Evolutionary conservation across 1,140 invertebrate genomes (phyloP).

Genomic region (Drosophila pallidifrons): DNA sequence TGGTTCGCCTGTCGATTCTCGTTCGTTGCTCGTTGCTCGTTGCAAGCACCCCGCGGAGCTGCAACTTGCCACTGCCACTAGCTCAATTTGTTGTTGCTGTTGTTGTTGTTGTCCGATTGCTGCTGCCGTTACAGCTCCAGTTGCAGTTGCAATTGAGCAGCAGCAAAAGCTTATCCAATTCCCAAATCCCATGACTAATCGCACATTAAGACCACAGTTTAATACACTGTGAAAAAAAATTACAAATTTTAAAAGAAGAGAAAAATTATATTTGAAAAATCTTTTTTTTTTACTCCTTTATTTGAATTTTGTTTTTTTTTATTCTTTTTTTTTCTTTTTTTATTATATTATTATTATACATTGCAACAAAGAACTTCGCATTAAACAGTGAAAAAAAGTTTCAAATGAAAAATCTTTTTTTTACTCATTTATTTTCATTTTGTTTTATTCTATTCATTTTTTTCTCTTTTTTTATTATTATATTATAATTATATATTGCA

Average conservation of each 20-base stretch:
- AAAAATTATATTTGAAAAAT: not conserved
- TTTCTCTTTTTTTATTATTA: too few species aligned
- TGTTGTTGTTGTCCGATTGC: not conserved
- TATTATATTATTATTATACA: too few species aligned
- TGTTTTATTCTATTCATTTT: too few species aligned
- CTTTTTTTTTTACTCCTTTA: too few species aligned
- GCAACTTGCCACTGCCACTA: not conserved
- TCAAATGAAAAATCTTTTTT: too few species aligned
- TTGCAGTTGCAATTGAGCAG: slow-evolving; percentile 4
- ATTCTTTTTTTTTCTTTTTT: too few species aligned
- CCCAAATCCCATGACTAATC: slow-evolving; percentile 27
- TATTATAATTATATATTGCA: not conserved
- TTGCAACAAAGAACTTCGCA: too few species aligned
- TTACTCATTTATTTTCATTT: too few species aligned
- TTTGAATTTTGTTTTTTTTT: too few species aligned
- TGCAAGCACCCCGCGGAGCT: slow-evolving; percentile 19
- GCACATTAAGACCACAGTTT: slow-evolving; percentile 11
- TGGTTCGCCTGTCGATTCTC: slow-evolving; percentile 37
- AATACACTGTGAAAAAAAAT: not conserved
- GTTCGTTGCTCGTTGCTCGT: slow-evolving; percentile 7
- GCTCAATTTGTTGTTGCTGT: slow-evolving; percentile 19
- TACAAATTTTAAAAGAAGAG: not conserved
- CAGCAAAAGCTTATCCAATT: slow-evolving; percentile 9
- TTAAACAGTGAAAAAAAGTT: too few species aligned
- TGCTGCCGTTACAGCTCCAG: slow-evolving; percentile 1